Base-by-base conservation (phyloP, 2,797 vertebrate genomes). In the Pipistrellus pipistrellus region DNA sequence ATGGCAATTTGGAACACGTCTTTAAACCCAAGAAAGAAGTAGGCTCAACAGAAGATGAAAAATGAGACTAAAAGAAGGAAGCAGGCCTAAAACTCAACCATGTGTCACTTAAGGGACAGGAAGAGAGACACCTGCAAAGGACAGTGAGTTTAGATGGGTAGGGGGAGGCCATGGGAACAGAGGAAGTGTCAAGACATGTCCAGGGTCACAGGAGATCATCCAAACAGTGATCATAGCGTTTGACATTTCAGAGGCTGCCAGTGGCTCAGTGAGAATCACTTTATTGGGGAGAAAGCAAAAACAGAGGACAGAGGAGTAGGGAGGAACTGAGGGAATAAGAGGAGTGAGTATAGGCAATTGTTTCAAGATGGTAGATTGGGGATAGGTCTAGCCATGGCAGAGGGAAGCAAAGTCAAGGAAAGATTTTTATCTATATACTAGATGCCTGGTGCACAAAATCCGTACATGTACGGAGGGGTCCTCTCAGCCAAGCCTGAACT, bases 171-270 rank as follows among this genome's bases (percentile, higher is more conserved):
- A 0, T 12, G 8, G 66, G 57, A 30, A 44, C n/a, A 14, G 15
- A 57, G 41, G 66, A 27, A 10, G 27, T 21, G 1, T 8, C 12
- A 0, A 53, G 64, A 51, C 80, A 9, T 81, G 76, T 5, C 55
- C 46, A 8, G 9, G 2, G 32, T 68, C 51, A 9, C 32, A 32
- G 51, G 38, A 27, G 71, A 72, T 35, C 21, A 32, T 32, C 27
- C 2, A 0, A 32, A 15, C 23, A 10, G 77, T 0, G 4, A 35
- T 55, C 3, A 8, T 4, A 27, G 55, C 7, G 2, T 13, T 25
- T 12, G 13, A 13, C 3, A 20, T 6, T 23, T n/a, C 51, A 30
- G 59, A 27, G 35, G 35, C 6, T 46, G 32, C 71, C 21, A 25
- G 30, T 12, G 48, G 51, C 77, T 75, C 38, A 0, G 12, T 18